Evolutionary conservation across 2,888 invertebrate genomes (phyloP), one percentile per base, ranked within the genome.

Genomic region (Marronus borbonicus): DNA sequence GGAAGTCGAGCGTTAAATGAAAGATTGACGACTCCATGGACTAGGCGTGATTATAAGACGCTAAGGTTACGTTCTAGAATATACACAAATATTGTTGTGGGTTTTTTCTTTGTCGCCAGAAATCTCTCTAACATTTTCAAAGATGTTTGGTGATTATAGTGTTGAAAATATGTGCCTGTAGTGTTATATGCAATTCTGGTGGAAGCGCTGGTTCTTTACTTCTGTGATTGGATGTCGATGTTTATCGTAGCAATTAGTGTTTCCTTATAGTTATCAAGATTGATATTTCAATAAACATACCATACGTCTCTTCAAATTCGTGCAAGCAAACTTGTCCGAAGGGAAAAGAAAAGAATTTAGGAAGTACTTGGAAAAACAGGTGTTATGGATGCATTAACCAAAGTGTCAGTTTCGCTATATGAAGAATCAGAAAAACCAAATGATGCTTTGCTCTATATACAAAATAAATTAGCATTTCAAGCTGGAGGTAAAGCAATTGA

Each of bases 331-430:
- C 17, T 17, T 17, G 44, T 91, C 92, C 83, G 96, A 96, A 89
- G 94, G 94, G 0, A 96, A 96, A 89, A 91, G 96, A 81, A 96
- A 97, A 89, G 96, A 96, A 85, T 97, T 96, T 87, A 91, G 97
- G 81, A 94, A 95, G 83, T 97, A 97, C 86, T 89, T 97, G 82
- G 97, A 88, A 93, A 95, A 86, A 93, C 95, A 81, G 97, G 97
- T 7, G 95, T 97, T 58, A 93, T 97, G 92, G 96, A 97, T 88
- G 94, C 95, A 12, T 88, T 97, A 52, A 97, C 97, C 0, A 95
- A 95, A 90, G 95, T 95, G 31, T 89, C 97, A 69, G 95, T 96
- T 7, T 93, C 93, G 82, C 90, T 97, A 36, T 97, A 97, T 88
- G 96, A 96, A 89, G 96, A 96, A 87, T 92, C 94, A 17, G 95